These are phyloP conservation scores for Dunckerocampus dactyliophorus DNA, from an alignment of 2,113 vertebrate genomes.

Conservation along the genomic window DNA sequence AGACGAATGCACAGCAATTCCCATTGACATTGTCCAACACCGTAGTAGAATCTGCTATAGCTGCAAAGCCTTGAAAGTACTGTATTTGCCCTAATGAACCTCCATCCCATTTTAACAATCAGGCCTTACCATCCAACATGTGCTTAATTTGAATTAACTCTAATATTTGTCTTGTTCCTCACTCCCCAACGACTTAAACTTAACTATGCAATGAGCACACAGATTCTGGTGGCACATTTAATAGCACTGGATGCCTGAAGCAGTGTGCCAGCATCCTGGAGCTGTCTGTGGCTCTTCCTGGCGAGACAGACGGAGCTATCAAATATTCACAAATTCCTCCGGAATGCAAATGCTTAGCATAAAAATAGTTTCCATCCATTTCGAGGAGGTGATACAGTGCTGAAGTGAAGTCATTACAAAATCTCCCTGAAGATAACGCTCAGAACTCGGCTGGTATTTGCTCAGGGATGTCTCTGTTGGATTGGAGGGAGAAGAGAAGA, in stretches of 20 bases:
- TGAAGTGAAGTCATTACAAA: conserved; percentile 44
- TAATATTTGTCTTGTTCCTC: conserved; percentile 6
- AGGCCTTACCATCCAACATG: neutral
- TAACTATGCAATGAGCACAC: conserved; percentile 11
- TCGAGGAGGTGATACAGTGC: conserved; percentile 33
- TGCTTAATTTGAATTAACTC: neutral
- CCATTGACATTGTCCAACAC: no score
- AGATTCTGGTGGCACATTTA: conserved; percentile 22
- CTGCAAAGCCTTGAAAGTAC: no score
- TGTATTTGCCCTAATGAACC: neutral
- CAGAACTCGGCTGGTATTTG: conserved; percentile 46
- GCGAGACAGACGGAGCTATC: conserved; percentile 40
- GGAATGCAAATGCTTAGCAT: conserved; percentile 59
- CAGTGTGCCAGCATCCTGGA: conserved; percentile 13
- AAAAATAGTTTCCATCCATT: conserved; percentile 55
- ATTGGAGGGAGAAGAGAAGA: conserved; percentile 28
- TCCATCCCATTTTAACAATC: neutral
- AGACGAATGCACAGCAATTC: no score
- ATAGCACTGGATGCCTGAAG: conserved; percentile 31
- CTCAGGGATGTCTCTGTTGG: conserved; percentile 27
- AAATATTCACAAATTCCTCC: conserved; percentile 55
- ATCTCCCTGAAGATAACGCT: conserved; percentile 36
- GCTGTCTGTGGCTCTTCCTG: conserved; percentile 21
- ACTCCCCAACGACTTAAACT: conserved; percentile 10
- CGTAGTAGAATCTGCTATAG: no score